Evolutionary conservation across 2,888 invertebrate species (phyloP).

Genomic region (Dicycla oo): DNA sequence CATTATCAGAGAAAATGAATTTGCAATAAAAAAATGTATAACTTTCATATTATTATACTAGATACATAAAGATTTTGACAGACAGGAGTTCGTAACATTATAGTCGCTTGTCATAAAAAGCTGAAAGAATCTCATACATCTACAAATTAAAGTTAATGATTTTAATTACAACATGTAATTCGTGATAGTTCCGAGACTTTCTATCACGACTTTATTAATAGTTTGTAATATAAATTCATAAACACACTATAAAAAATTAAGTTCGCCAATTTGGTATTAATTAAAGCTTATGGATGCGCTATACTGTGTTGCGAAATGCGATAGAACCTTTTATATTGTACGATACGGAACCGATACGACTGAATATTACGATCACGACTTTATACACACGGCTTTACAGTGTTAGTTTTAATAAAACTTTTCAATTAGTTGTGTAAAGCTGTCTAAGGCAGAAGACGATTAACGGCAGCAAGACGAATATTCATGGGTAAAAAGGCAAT

Average conservation of each 20-base stretch:
- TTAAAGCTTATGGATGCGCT: conserved; percentile 53
- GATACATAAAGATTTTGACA: conserved; percentile 19
- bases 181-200: conserved; percentile 47
- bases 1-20: no score
- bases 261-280: conserved; percentile 56
- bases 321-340: conserved; percentile 22
- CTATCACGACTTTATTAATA: conserved; percentile 54
- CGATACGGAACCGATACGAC: conserved; percentile 53
- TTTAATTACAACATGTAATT: conserved; percentile 43
- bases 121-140: conserved; percentile 2
- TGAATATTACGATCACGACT: not conserved
- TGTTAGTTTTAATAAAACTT: not conserved
- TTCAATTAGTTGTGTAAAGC: not conserved
- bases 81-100: conserved; percentile 31
- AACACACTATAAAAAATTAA: conserved; percentile 41
- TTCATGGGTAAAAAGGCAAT: not conserved
- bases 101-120: conserved; percentile 27
- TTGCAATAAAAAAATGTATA: no score
- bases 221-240: conserved; percentile 30
- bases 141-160: conserved; percentile 36
- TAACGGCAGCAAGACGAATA: not conserved
- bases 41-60: not conserved
- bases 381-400: not conserved
- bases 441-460: not conserved
- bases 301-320: conserved; percentile 46